A percentile compares a stretch with the other conserved stretches of the same genome.
phyloP scores from a whole-genome alignment of 2,113 vertebrate species.

The Vidua macroura region DNA sequence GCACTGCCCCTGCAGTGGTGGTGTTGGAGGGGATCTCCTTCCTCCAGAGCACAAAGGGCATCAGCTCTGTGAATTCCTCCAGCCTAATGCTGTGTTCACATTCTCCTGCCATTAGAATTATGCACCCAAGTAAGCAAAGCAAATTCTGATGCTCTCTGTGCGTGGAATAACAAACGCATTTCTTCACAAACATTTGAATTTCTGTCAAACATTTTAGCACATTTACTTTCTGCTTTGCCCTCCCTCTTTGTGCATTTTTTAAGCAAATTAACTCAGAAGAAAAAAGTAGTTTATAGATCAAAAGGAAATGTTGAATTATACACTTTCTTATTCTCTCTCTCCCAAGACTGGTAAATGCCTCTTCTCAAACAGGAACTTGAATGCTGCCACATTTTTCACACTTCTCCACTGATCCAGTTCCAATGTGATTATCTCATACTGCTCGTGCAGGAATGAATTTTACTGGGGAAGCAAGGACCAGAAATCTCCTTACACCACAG shows the following conservation, averaged over 20 bases:
- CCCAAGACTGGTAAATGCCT: slow-evolving; percentile 49
- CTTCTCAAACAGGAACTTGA: slow-evolving; percentile 49
- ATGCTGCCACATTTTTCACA: slow-evolving; percentile 48
- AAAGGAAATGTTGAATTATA: slow-evolving; percentile 57
- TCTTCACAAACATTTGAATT: slow-evolving; percentile 40
- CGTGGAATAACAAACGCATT: slow-evolving; percentile 31
- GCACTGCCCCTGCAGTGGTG: background rate
- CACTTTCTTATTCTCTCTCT: slow-evolving; percentile 56
- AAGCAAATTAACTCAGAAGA: slow-evolving; percentile 58
- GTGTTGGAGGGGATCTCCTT: background rate
- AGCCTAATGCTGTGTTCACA: background rate
- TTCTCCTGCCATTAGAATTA: slow-evolving; percentile 26
- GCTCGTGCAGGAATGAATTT: slow-evolving; percentile 27
- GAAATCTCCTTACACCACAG: background rate
- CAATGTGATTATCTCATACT: slow-evolving; percentile 38
- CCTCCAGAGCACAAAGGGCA: background rate
- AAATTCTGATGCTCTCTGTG: slow-evolving; percentile 20
- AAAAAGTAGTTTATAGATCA: slow-evolving; percentile 60
- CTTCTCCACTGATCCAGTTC: slow-evolving; percentile 57
- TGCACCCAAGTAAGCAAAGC: slow-evolving; percentile 36
- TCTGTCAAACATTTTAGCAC: slow-evolving; percentile 53
- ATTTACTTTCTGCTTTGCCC: slow-evolving; percentile 47
- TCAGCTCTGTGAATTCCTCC: background rate
- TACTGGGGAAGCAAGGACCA: background rate
- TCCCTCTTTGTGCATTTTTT: slow-evolving; percentile 57